Evolutionary conservation across 2,113 vertebrate genomes (phyloP).

Genomic region (Catharus fuscescens): DNA sequence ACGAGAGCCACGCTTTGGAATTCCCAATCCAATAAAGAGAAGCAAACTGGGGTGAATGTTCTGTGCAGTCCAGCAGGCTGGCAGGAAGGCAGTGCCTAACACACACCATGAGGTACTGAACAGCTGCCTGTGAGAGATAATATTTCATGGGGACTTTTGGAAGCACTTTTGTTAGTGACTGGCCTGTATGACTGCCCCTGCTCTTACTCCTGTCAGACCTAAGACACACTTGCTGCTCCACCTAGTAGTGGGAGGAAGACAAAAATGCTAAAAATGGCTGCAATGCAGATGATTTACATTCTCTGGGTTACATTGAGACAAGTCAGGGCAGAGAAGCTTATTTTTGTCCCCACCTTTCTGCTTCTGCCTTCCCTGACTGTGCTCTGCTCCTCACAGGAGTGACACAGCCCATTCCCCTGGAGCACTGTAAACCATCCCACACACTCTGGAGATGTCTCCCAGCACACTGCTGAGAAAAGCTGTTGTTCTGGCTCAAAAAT

Average conservation of each 20-base stretch:
- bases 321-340: conserved; percentile 10
- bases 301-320: background rate
- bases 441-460: background rate
- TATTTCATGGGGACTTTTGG: conserved; percentile 45
- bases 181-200: background rate
- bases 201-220: background rate
- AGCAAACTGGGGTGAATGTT: background rate
- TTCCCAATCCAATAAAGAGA: background rate
- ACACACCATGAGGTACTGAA: background rate
- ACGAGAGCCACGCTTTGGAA: background rate
- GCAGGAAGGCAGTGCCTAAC: background rate
- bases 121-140: conserved; percentile 42
- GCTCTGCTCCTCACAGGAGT: background rate
- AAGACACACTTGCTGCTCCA: background rate
- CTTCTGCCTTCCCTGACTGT: rapidly evolving
- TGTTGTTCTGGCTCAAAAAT: conserved; percentile 30
- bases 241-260: background rate
- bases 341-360: background rate
- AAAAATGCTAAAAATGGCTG: conserved; percentile 43
- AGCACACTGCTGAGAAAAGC: conserved; percentile 13
- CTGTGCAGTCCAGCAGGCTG: background rate
- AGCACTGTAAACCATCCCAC: background rate
- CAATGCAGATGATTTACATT: conserved; percentile 2
- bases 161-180: background rate
- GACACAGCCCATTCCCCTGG: background rate